These are phyloP conservation scores for Crossaster papposus DNA, from an alignment of 53 echinoderm and acorn worm genomes.

Conservation along the genomic window DNA sequence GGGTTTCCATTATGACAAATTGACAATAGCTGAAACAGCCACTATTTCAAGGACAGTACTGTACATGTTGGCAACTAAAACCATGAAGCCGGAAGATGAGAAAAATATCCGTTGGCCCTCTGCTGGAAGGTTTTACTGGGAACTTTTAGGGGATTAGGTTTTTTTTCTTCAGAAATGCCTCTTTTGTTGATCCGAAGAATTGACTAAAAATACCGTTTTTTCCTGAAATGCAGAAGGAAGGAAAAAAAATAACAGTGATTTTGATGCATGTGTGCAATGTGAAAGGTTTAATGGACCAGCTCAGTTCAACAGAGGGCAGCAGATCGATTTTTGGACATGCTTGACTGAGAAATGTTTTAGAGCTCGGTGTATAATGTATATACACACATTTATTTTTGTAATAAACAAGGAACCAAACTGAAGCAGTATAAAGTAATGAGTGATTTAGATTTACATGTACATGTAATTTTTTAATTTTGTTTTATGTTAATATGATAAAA, in stretches of 20 bases:
- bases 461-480: too few relatives aligned
- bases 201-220: background rate
- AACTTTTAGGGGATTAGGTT: background rate
- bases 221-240: background rate
- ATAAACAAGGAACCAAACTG: background rate
- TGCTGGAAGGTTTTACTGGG: background rate
- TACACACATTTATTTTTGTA: background rate
- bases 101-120: background rate
- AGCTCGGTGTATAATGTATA: background rate
- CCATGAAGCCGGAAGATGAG: background rate
- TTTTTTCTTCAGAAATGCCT: background rate
- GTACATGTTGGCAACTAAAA: background rate
- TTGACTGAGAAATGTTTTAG: background rate
- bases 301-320: conserved; percentile 50
- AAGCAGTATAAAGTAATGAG: too few relatives aligned
- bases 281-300: background rate
- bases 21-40: background rate
- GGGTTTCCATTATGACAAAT: background rate
- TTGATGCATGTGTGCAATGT: background rate
- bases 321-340: background rate
- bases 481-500: too few relatives aligned
- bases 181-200: too few relatives aligned
- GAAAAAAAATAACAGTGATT: too few relatives aligned
- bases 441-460: too few relatives aligned
- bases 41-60: background rate